Evolutionary conservation across 2,113 vertebrate species (phyloP).

Genomic region (Oenanthe oenanthe): DNA sequence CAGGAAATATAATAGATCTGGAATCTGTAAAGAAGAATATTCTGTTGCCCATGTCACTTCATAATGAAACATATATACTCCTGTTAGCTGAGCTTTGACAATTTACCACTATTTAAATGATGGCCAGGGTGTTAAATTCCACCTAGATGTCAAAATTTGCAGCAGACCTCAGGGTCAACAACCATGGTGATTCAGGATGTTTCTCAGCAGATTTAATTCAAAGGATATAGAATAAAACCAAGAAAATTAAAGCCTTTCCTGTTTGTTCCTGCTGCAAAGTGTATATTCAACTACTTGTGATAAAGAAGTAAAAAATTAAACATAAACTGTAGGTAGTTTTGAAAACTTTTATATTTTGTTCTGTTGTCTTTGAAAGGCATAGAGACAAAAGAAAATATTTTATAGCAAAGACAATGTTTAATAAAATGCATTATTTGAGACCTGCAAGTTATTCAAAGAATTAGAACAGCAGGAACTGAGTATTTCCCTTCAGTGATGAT

Average conservation of each 20-base stretch:
- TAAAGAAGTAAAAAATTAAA: neutral
- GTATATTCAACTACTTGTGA: neutral
- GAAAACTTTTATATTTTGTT: neutral
- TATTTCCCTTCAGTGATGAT: neutral
- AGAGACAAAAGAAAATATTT: neutral
- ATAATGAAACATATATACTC: neutral
- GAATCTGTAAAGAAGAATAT: neutral
- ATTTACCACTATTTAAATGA: neutral
- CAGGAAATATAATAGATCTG: neutral
- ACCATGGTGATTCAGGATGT: neutral
- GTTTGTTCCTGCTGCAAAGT: neutral
- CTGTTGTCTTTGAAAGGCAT: neutral
- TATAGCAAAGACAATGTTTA: neutral
- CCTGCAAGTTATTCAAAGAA: neutral
- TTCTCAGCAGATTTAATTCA: neutral
- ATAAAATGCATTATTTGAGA: neutral
- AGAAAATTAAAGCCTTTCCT: neutral
- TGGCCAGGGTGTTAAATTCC: neutral
- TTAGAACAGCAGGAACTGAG: neutral
- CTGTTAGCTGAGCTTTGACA: neutral
- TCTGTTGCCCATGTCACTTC: neutral
- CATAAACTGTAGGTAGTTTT: neutral
- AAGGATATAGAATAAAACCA: neutral
- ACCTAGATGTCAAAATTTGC: neutral
- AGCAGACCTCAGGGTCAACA: neutral